These are phyloP conservation scores for Macquaria australasica DNA, from an alignment of 2,113 vertebrate species.

Conservation along the genomic window DNA sequence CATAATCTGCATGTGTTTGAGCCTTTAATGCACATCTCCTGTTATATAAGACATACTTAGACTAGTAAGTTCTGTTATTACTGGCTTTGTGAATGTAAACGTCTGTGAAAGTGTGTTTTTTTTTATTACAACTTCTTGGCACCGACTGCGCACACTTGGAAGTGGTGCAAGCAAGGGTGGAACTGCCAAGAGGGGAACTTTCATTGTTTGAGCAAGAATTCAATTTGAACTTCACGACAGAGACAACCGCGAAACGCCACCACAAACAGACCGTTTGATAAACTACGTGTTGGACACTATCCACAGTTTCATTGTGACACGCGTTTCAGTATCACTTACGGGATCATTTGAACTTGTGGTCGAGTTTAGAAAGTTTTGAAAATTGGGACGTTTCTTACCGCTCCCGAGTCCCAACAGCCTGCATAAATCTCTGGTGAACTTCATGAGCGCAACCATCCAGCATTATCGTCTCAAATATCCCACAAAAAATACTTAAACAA, in stretches of 20 bases:
- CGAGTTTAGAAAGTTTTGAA: slow-evolving; percentile 69
- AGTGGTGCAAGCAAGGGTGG: slow-evolving; percentile 65
- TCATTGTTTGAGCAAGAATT: slow-evolving; percentile 62
- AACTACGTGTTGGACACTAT: neutral
- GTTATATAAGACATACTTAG: too few relatives aligned
- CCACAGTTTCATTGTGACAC: neutral
- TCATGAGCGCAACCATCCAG: slow-evolving; percentile 86
- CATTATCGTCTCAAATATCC: slow-evolving; percentile 76
- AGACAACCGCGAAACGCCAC: neutral
- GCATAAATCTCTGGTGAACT: slow-evolving; percentile 84
- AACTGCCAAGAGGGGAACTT: slow-evolving; percentile 59
- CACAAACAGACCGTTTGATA: neutral
- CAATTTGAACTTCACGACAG: slow-evolving; percentile 8
- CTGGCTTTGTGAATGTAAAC: neutral
- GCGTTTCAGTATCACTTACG: neutral
- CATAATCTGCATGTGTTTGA: neutral
- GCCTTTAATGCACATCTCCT: neutral
- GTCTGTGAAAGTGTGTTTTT: neutral
- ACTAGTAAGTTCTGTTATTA: too few relatives aligned
- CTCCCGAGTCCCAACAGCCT: slow-evolving; percentile 83
- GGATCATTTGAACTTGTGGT: slow-evolving; percentile 25
- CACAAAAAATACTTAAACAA: neutral
- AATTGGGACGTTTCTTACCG: slow-evolving; percentile 79
- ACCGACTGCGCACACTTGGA: slow-evolving; percentile 37
- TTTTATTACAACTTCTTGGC: slow-evolving; percentile 9